Evolutionary conservation across 2,888 invertebrate genomes (phyloP).

Genomic region (Leucophenga montana): DNA sequence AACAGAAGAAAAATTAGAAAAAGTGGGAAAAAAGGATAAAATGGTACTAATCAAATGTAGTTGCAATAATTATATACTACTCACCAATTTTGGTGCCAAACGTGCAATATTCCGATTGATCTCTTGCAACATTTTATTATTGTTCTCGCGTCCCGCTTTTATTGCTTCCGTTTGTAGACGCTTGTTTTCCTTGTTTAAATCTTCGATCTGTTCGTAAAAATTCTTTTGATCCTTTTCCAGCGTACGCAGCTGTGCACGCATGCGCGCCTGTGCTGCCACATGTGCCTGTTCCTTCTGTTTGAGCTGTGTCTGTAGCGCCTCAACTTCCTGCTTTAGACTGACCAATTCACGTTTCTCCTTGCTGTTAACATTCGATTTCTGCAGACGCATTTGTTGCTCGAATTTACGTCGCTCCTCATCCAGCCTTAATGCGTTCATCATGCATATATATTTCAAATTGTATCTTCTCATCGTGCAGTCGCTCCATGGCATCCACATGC

Average conservation of each 20-base stretch:
- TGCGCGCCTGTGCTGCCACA: constrained; percentile 81
- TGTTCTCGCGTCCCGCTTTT: constrained; percentile 76
- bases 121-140: constrained; percentile 83
- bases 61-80: constrained; percentile 32
- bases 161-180: constrained; percentile 78
- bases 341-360: constrained; percentile 82
- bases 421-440: constrained; percentile 80
- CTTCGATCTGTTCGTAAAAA: constrained; percentile 79
- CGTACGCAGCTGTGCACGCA: constrained; percentile 83
- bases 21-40: too few species aligned
- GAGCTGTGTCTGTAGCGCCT: constrained; percentile 79
- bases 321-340: constrained; percentile 79
- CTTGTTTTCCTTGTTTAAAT: constrained; percentile 79
- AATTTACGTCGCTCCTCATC: constrained; percentile 79
- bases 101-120: constrained; percentile 80
- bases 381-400: constrained; percentile 80
- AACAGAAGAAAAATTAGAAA: too few species aligned
- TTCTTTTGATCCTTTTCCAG: constrained; percentile 81
- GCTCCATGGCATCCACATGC: constrained; percentile 76
- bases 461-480: constrained; percentile 79
- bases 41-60: too few species aligned
- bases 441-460: constrained; percentile 79
- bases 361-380: constrained; percentile 78
- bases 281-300: constrained; percentile 83
- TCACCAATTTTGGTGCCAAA: constrained; percentile 69